Evolutionary conservation across 1,140 invertebrate genomes (phyloP).

Genomic region (Cyrtorhinus lividipennis): DNA sequence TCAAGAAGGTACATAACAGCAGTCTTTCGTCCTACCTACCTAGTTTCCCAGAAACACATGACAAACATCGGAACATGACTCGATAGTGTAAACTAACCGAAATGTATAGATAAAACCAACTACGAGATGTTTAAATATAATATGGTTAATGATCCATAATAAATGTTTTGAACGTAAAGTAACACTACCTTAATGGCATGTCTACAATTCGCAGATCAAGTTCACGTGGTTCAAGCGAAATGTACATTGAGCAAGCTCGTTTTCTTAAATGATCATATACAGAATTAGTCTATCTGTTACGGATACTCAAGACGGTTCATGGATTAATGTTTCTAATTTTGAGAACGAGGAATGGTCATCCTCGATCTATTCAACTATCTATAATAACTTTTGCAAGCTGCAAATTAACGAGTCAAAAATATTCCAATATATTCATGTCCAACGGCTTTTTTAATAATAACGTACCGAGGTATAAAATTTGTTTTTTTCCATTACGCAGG

Average conservation of each 20-base stretch:
- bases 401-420: background rate
- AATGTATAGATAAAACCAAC: too few species aligned
- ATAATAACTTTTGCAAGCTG: too few species aligned
- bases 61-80: too few species aligned
- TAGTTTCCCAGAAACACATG: background rate
- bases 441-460: background rate
- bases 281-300: too few species aligned
- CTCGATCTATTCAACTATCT: too few species aligned
- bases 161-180: background rate
- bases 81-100: too few species aligned
- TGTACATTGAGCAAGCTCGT: background rate
- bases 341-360: too few species aligned
- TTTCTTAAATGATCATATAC: too few species aligned
- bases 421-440: background rate
- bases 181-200: background rate
- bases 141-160: background rate
- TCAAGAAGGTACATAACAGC: slow-evolving; percentile 5
- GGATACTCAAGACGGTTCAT: too few species aligned
- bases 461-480: background rate
- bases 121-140: too few species aligned
- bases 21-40: slow-evolving; percentile 1
- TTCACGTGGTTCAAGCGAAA: background rate
- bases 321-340: too few species aligned
- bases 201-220: too few species aligned
- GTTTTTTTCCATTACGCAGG: background rate